These are phyloP conservation scores for Gerris lacustris DNA, from an alignment of 2,888 invertebrate species.

Conservation along the genomic window DNA sequence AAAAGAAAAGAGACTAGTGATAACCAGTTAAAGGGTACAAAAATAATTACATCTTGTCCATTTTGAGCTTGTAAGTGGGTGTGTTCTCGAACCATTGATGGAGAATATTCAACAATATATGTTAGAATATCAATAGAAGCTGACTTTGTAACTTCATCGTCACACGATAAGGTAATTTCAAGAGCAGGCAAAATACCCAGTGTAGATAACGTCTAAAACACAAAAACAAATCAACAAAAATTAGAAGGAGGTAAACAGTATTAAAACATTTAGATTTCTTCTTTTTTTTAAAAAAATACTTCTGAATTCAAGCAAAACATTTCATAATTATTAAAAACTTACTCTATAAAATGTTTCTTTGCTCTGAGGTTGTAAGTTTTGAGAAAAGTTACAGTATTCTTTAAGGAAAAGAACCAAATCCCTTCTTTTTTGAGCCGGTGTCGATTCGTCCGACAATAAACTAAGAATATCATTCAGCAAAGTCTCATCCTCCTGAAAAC, in stretches of 20 bases:
- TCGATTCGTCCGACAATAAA: conserved; percentile 78
- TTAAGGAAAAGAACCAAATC: conserved; percentile 95
- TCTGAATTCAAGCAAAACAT: neutral
- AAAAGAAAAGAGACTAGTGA: too few species aligned
- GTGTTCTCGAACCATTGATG: conserved; percentile 92
- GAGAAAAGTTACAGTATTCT: conserved; percentile 98
- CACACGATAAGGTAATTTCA: conserved; percentile 80
- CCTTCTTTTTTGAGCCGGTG: conserved; percentile 68
- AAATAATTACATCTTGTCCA: conserved; percentile 62
- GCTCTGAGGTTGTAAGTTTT: conserved; percentile 92
- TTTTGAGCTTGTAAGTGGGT: conserved; percentile 84
- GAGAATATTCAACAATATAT: conserved; percentile 95
- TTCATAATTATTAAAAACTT: conserved; percentile 9
- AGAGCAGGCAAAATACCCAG: conserved; percentile 78
- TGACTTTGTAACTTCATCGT: conserved; percentile 86
- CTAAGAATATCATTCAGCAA: conserved; percentile 91
- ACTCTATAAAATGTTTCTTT: conserved; percentile 94
- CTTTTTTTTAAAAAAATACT: neutral
- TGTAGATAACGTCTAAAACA: conserved; percentile 57
- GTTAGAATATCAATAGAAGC: conserved; percentile 97
- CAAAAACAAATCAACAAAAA: conserved; percentile 13
- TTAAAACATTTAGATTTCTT: neutral
- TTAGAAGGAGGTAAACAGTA: neutral
- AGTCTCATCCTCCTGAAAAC: conserved; percentile 81
- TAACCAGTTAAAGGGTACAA: neutral